Conservation (phyloP, 2,888 invertebrate species). For the Cryptocephalus primarius region DNA sequence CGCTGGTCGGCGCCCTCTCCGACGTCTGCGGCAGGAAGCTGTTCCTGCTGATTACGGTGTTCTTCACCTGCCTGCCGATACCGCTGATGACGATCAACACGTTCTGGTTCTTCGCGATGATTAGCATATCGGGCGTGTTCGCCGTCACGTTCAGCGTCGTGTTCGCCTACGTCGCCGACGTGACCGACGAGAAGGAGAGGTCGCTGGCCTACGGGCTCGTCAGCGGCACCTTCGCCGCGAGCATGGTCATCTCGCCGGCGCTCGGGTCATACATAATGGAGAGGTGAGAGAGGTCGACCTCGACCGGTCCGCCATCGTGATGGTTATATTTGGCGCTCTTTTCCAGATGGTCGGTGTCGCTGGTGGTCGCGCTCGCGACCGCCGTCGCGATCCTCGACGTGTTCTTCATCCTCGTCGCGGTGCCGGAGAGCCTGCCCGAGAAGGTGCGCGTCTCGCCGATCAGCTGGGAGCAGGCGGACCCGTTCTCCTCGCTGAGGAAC, state of each 20-base stretch:
- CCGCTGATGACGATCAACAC: conserved; percentile 98
- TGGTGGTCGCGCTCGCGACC: conserved; percentile 91
- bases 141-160: conserved; percentile 99
- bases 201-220: conserved; percentile 93
- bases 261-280: conserved; percentile 84
- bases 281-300: conserved; percentile 39
- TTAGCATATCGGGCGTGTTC: conserved; percentile 97
- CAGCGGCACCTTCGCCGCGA: conserved; percentile 93
- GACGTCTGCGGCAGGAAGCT: conserved; percentile 99
- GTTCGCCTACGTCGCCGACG: conserved; percentile 98
- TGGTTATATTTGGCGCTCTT: no score
- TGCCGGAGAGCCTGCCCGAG: conserved; percentile 96
- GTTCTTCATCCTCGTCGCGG: conserved; percentile 94
- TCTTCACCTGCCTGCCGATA: conserved; percentile 98
- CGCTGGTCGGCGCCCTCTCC: conserved; percentile 77
- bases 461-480: conserved; percentile 97
- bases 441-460: conserved; percentile 72
- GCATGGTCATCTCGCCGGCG: conserved; percentile 96
- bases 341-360: conserved; percentile 49
- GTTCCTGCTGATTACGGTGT: conserved; percentile 93
- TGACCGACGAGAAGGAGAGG: conserved; percentile 92
- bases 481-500: conserved; percentile 85
- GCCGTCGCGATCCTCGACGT: conserved; percentile 93
- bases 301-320: no score
- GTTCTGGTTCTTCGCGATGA: conserved; percentile 90